Percentiles rank a stretch among this genome's conserved stretches.
These are phyloP conservation scores for Esox niger DNA, from an alignment of 2,113 vertebrate genomes.

Conservation along the genomic window DNA sequence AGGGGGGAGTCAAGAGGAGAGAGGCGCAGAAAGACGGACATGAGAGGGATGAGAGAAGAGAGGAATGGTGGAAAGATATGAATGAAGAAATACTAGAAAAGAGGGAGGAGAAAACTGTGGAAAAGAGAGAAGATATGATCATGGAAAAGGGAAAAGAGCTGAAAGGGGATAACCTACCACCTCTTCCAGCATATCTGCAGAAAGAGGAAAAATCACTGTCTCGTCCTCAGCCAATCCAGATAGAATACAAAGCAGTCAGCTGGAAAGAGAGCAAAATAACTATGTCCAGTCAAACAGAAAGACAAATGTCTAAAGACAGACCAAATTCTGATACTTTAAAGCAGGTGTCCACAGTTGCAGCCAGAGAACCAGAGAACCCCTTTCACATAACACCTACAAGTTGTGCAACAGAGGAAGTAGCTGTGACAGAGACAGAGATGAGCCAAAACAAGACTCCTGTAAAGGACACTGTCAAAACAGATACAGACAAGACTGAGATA, in stretches of 20 bases:
- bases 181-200: constrained; percentile 32
- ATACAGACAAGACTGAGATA: constrained; percentile 21
- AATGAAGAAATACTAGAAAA: constrained; percentile 14
- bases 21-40: constrained; percentile 4
- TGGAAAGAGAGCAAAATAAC: constrained; percentile 61
- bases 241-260: constrained; percentile 75
- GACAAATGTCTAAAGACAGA: constrained; percentile 36
- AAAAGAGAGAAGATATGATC: constrained; percentile 3
- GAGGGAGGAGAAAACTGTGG: constrained; percentile 13
- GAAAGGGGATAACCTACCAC: constrained; percentile 9
- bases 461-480: constrained; percentile 16
- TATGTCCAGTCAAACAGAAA: neutral
- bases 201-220: constrained; percentile 34
- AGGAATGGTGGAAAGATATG: constrained; percentile 7
- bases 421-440: constrained; percentile 6
- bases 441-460: constrained; percentile 24
- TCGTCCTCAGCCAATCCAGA: constrained; percentile 66
- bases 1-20: neutral
- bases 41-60: constrained; percentile 12
- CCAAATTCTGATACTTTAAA: constrained; percentile 1
- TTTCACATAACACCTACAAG: constrained; percentile 23
- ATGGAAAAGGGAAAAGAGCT: constrained; percentile 10
- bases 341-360: constrained; percentile 16
- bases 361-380: constrained; percentile 23
- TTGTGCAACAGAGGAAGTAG: constrained; percentile 7